Evolutionary conservation across 1,140 invertebrate genomes (phyloP).

Genomic region (Trachymyrmex cornetzi): DNA sequence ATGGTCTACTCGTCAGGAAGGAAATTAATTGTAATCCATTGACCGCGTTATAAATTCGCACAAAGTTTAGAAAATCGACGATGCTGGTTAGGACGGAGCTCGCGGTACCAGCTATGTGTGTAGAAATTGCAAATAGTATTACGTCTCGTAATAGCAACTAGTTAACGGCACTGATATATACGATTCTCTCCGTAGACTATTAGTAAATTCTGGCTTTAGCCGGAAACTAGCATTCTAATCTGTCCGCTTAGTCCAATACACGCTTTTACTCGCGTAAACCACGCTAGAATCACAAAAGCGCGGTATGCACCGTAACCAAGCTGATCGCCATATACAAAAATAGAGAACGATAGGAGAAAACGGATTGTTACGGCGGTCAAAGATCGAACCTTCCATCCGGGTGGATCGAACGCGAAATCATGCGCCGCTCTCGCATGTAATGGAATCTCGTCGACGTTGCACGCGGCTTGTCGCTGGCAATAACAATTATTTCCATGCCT

Average conservation of each 20-base stretch:
- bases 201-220: constrained; percentile 35
- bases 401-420: constrained; percentile 29
- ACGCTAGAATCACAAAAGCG: not conserved
- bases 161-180: constrained; percentile 61
- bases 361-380: constrained; percentile 28
- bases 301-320: not conserved
- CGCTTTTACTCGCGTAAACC: not conserved
- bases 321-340: not conserved
- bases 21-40: constrained; percentile 71
- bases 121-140: constrained; percentile 49
- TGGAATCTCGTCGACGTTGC: constrained; percentile 77
- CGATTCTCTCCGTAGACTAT: constrained; percentile 51
- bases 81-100: constrained; percentile 21
- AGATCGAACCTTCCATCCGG: constrained; percentile 12
- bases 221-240: constrained; percentile 47
- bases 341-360: constrained; percentile 33
- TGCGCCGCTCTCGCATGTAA: constrained; percentile 64
- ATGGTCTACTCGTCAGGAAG: constrained; percentile 21
- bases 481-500: constrained; percentile 78
- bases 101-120: not conserved
- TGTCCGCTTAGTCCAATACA: constrained; percentile 8
- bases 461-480: constrained; percentile 75
- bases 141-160: constrained; percentile 65
- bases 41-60: constrained; percentile 68
- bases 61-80: constrained; percentile 65